A percentile compares a stretch with the other conserved stretches of the same genome.
phyloP scores from a whole-genome alignment of 2,797 vertebrate species.

The Chiloscyllium punctatum region DNA sequence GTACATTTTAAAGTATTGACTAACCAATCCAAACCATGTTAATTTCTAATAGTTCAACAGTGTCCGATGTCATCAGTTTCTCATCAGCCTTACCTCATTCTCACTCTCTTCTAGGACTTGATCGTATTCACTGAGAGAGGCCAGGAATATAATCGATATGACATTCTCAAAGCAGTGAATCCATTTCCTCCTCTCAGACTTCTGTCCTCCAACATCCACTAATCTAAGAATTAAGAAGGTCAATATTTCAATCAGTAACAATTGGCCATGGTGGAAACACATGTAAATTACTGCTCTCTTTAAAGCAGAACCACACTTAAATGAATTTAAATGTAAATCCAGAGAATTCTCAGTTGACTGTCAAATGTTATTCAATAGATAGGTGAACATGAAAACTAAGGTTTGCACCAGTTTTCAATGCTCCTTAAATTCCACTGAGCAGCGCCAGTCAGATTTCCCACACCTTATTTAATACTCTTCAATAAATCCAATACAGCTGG shows the following conservation, averaged over 20 bases:
- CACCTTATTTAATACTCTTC: neutral
- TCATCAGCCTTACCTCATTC: slow-evolving; percentile 55
- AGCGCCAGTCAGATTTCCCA: neutral
- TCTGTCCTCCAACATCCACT: slow-evolving; percentile 71
- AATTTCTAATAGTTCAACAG: neutral
- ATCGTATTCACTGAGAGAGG: slow-evolving; percentile 72
- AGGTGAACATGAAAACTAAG: neutral
- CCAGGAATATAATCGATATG: slow-evolving; percentile 70
- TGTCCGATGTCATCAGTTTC: neutral
- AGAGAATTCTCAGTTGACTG: neutral
- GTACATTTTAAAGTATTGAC: neutral
- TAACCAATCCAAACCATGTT: neutral
- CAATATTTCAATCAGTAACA: neutral
- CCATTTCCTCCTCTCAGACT: slow-evolving; percentile 72
- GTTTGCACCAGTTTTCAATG: neutral
- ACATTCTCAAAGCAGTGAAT: slow-evolving; percentile 75
- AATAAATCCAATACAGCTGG: neutral
- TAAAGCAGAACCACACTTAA: neutral
- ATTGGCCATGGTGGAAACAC: neutral
- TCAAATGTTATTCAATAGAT: neutral
- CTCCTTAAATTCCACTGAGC: neutral
- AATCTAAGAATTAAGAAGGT: slow-evolving; percentile 52
- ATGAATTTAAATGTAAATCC: neutral
- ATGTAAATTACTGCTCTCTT: neutral
- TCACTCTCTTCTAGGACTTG: slow-evolving; percentile 69